Conservation (phyloP, 2,113 vertebrate species). For the Podarcis cretensis region DNA sequence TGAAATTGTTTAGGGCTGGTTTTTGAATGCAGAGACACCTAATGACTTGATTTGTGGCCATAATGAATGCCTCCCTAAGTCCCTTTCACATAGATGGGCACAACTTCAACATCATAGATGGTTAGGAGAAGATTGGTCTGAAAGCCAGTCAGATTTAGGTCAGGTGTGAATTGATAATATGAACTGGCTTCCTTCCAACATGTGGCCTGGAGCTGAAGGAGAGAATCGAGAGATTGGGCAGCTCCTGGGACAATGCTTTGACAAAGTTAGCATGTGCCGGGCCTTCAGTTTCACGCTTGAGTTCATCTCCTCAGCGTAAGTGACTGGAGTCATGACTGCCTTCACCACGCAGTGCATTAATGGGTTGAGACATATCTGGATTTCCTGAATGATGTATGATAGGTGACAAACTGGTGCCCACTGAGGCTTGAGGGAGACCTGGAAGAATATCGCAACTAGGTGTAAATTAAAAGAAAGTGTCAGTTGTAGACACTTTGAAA, state of each 20-base stretch:
- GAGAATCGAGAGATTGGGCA: neutral
- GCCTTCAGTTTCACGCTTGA: slow-evolving; percentile 49
- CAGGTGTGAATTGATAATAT: neutral
- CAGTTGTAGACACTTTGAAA: slow-evolving; percentile 58
- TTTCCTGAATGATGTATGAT: slow-evolving; percentile 53
- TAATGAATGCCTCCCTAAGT: neutral
- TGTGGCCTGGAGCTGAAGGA: slow-evolving; percentile 4
- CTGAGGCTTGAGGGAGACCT: slow-evolving; percentile 45
- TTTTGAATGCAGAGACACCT: neutral
- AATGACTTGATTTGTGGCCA: neutral
- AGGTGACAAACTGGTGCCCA: slow-evolving; percentile 57
- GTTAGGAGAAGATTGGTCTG: neutral
- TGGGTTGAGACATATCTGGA: slow-evolving; percentile 45
- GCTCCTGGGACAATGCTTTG: slow-evolving; percentile 15
- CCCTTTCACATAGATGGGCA: neutral
- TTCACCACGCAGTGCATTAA: slow-evolving; percentile 42
- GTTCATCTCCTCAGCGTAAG: slow-evolving; percentile 51
- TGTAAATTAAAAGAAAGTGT: slow-evolving; percentile 61
- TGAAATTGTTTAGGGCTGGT: neutral
- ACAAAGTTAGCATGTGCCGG: slow-evolving; percentile 29
- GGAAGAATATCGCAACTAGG: slow-evolving; percentile 45
- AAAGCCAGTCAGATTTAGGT: slow-evolving; percentile 10
- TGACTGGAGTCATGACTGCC: slow-evolving; percentile 59
- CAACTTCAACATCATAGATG: neutral
- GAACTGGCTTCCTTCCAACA: neutral